Base-by-base conservation (phyloP, 2,113 vertebrate genomes). In the Sinosuthora webbiana region DNA sequence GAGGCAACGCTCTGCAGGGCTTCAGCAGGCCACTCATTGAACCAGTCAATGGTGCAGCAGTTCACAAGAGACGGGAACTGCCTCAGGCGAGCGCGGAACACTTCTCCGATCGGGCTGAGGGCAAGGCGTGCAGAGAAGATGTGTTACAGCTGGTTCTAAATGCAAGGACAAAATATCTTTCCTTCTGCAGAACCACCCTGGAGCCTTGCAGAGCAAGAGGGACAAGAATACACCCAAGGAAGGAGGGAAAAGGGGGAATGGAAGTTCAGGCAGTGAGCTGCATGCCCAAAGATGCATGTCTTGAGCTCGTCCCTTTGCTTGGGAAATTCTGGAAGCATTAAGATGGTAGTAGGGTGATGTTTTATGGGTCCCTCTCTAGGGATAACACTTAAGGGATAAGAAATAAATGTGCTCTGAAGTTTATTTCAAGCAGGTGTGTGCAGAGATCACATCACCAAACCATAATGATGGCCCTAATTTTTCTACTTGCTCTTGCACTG, bases 31-130 rank as follows among this genome's bases (percentile, higher is more conserved):
- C 99, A 99, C 87, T 98, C 97, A 0, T 97, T 98, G 97, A 99
- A 99, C 99, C 99, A 99, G 97, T 99, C 98, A 7, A 99, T 99
- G 44, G 99, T 99, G 60, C 99, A 99, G 97, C 99, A 99, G 71
- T 98, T 99, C 92, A 99, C 98, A 9, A 99, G 97, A 7, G 99
- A 99, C 41, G 99, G 99, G 93, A 99, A 99, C 97, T 99, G 99
- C 79, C 99, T 98, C 90, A 99, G 93, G 42, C 98, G 97, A 31
- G 98, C 98, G 5, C 98, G 98, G 95, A 99, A 99, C 57, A 98
- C 96, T 91, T 99, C 99, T 89, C 99, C 99, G 1, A 98, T 98
- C 8, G 99, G 99, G 97, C 99, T 99, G 82, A 28, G 75, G 76
- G 55, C 18, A 73, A 79, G 62, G 30, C 18, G 6, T 13, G 44